Conservation (phyloP, 2,113 vertebrate genomes). For the Himantopus leucocephalus region DNA sequence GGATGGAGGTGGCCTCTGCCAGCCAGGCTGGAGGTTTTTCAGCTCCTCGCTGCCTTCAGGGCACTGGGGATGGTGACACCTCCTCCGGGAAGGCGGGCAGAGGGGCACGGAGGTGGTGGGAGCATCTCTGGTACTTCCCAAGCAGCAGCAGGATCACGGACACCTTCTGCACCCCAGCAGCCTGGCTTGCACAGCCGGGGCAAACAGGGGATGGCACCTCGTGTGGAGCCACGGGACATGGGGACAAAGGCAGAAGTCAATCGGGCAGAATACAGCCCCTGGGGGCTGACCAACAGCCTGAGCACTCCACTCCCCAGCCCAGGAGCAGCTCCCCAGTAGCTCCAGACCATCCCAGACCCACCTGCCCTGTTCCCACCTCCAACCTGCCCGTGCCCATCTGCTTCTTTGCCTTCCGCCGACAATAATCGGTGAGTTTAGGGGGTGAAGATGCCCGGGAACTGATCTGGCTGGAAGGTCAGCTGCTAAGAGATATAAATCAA, state of each 20-base stretch:
- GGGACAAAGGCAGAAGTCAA: fast-evolving
- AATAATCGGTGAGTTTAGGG: neutral
- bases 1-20: neutral
- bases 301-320: neutral
- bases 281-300: neutral
- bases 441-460: neutral
- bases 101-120: neutral
- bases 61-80: neutral
- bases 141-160: neutral
- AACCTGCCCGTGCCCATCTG: too few species aligned
- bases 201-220: neutral
- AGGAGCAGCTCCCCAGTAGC: neutral
- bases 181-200: neutral
- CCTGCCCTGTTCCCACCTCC: neutral
- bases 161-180: neutral
- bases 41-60: neutral
- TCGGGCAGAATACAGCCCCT: neutral
- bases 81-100: neutral
- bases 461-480: neutral
- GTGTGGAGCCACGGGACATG: fast-evolving
- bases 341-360: neutral
- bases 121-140: neutral
- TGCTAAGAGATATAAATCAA: neutral
- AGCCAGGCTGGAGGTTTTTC: neutral
- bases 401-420: neutral